phyloP scores from a whole-genome alignment of 2,113 vertebrate genomes.

The Brienomyrus longianalis region DNA sequence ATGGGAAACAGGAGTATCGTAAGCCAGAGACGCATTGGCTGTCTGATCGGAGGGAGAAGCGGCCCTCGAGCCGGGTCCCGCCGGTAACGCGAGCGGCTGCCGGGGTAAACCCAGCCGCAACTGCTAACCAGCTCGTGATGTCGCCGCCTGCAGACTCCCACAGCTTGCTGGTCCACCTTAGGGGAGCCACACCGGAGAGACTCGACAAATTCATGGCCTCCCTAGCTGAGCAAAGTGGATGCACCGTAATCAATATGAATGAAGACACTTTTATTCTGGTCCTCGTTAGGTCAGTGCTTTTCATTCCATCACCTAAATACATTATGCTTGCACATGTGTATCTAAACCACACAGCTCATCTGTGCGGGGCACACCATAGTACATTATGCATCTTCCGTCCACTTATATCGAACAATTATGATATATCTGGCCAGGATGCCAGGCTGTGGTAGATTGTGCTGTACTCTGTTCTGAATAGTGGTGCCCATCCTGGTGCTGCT shows the following conservation, averaged over 20 bases:
- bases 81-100: constrained; percentile 46
- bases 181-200: constrained; percentile 82
- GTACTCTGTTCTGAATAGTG: neutral
- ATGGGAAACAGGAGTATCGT: neutral
- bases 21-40: neutral
- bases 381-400: neutral
- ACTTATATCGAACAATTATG: neutral
- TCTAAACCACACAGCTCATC: neutral
- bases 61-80: neutral
- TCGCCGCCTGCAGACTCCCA: constrained; percentile 71
- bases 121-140: constrained; percentile 65
- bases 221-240: constrained; percentile 58
- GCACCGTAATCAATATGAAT: neutral
- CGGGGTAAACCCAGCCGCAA: constrained; percentile 86
- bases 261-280: neutral
- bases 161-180: constrained; percentile 79
- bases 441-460: neutral
- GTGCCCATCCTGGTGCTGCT: neutral
- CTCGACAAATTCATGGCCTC: constrained; percentile 76
- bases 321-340: neutral
- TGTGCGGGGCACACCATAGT: neutral
- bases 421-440: neutral
- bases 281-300: neutral
- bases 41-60: neutral
- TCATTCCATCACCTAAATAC: neutral